A percentile compares a stretch with the other conserved stretches of the same genome.
phyloP scores from a whole-genome alignment of 2,113 vertebrate genomes.

The Labeo rohita region DNA sequence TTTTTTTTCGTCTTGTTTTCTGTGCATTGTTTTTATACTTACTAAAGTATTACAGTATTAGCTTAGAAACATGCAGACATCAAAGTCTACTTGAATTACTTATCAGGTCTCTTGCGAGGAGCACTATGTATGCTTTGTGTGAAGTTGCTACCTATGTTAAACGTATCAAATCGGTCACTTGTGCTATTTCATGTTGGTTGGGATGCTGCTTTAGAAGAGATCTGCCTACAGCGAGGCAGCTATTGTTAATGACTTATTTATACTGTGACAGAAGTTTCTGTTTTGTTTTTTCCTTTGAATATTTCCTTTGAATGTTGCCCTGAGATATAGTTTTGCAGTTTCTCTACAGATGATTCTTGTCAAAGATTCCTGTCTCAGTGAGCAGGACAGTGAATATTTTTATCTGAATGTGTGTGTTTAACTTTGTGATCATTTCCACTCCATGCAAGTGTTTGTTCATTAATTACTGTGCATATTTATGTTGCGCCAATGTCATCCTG shows the following conservation, averaged over 20 bases:
- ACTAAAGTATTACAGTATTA: neutral
- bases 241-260: slow-evolving; percentile 23
- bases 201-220: neutral
- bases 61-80: neutral
- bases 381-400: neutral
- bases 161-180: neutral
- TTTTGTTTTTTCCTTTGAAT: neutral
- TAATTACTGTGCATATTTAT: slow-evolving; percentile 54
- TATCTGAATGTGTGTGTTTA: neutral
- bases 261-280: neutral
- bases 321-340: neutral
- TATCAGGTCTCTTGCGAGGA: neutral
- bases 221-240: neutral
- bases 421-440: neutral
- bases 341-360: neutral
- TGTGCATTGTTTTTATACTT: neutral
- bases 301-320: slow-evolving; percentile 15
- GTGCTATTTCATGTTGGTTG: neutral
- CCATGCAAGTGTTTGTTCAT: slow-evolving; percentile 54
- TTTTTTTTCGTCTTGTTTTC: too few species aligned
- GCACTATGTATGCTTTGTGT: neutral
- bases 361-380: neutral
- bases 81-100: neutral
- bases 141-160: neutral
- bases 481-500: slow-evolving; percentile 63